Evolutionary conservation across 2,888 invertebrate species (phyloP).

Genomic region (Scaptomyza cyrtandrae): DNA sequence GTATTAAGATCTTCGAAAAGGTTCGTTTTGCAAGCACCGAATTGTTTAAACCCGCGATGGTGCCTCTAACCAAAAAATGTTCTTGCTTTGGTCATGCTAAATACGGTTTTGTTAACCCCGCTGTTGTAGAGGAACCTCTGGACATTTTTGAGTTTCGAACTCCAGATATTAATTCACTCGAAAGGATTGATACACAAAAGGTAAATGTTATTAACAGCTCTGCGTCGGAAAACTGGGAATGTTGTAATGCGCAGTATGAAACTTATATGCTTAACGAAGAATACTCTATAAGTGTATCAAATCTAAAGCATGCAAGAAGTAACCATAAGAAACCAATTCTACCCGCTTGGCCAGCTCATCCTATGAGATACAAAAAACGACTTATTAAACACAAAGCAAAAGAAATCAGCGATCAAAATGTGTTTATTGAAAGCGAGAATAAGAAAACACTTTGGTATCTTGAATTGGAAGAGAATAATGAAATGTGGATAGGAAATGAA

Average conservation of each 20-base stretch:
- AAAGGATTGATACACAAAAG: neutral
- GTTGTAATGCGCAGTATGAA: neutral
- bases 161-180: slow-evolving; percentile 41
- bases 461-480: neutral
- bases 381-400: slow-evolving; percentile 15
- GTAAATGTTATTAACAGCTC: neutral
- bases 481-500: slow-evolving; percentile 29
- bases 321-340: neutral
- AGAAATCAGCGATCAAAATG: slow-evolving; percentile 5
- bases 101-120: neutral
- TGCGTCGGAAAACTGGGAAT: neutral
- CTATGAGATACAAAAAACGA: slow-evolving; percentile 16
- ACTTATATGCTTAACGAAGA: neutral
- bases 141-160: slow-evolving; percentile 52
- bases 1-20: neutral
- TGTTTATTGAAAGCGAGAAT: neutral
- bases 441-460: neutral
- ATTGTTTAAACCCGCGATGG: slow-evolving; percentile 21
- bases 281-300: neutral
- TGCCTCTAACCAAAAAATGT: neutral
- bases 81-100: neutral
- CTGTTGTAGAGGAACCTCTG: neutral
- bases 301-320: neutral
- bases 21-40: slow-evolving; percentile 26
- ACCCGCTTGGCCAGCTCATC: slow-evolving; percentile 50